Percentiles rank a stretch among this genome's conserved stretches.
Evolutionary conservation across 2,113 vertebrate genomes (phyloP).

Genomic region (Puffinus mauretanicus): DNA sequence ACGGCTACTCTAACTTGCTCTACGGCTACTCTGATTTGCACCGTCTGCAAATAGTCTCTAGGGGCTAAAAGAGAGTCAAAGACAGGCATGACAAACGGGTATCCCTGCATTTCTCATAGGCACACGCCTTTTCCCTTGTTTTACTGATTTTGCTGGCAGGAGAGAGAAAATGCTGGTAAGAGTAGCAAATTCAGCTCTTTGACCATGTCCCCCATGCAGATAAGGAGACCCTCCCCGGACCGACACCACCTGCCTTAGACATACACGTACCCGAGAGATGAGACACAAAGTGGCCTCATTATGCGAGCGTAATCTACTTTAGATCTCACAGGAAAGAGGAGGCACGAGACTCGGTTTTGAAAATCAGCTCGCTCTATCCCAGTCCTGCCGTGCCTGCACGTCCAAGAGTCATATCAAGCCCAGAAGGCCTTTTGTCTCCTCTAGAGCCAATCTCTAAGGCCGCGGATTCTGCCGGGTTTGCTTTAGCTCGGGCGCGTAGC

Average conservation of each 20-base stretch:
- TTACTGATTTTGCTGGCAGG: not conserved
- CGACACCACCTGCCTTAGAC: not conserved
- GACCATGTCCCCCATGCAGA: not conserved
- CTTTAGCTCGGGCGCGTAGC: conserved; percentile 37
- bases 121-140: not conserved
- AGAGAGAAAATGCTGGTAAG: not conserved
- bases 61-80: not conserved
- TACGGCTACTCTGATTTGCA: not conserved
- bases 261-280: not conserved
- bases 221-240: not conserved
- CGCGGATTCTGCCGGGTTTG: conserved; percentile 45
- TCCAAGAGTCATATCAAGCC: not conserved
- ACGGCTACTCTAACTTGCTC: not conserved
- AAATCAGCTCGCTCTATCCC: not conserved
- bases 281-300: not conserved
- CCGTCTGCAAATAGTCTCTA: not conserved
- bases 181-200: not conserved
- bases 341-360: not conserved
- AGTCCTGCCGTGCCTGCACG: not conserved
- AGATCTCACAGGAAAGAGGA: not conserved
- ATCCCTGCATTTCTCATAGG: not conserved
- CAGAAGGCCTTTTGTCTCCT: conserved; percentile 32
- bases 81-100: not conserved
- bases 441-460: conserved; percentile 13
- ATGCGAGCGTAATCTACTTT: not conserved